Base-by-base conservation (phyloP, 2,113 vertebrate genomes). In the Neolamprologus falcicula region DNA sequence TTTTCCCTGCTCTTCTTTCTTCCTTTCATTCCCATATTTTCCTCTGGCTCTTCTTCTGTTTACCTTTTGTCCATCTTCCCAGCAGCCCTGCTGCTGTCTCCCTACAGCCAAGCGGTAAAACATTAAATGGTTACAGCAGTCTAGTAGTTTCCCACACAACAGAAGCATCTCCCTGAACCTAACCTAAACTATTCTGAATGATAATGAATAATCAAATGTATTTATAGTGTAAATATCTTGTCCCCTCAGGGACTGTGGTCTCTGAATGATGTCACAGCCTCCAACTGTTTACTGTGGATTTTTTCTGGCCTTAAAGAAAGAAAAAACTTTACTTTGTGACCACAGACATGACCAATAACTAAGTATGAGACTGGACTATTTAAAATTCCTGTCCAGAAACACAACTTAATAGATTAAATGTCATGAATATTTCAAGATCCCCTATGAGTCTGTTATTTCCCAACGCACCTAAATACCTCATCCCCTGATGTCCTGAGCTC, bases 181-280 rank as follows among this genome's bases (percentile, higher is more conserved):
- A 17, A 61, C 14, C 5, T 13, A 55, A 16, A 33, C 3, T 33
- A 10, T 31, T 19, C 31, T 63, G 16, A 63, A 8, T 33, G 28
- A 63, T 5, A 37, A 66, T 66, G 1, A 68, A 37, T 40, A 68
- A 40, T 13, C 6, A n/a, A 13, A 37, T 13, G 3, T 8, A 40
- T 68, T 0, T 71, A 0, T 21, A 71, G n/a, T 42, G 35, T 71
- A 42, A 40, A 42, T 14, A 71, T 7, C 14, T 7, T 12, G 10
- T 37, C 61, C 17, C 17, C 33, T 37, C 17, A 1, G 19, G 6
- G 33, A 66, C 19, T 66, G 61, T n/a, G 33, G 61, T 13, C 17
- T 66, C 33, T 37, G 61, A 35, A 4, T 63, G 6, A 66, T 37
- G 31, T 37, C 61, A 66, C 61, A 35, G 19, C n/a, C 3, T 40